Conservation (phyloP, 2,797 vertebrate species). For the Cryptoprocta ferox region DNA sequence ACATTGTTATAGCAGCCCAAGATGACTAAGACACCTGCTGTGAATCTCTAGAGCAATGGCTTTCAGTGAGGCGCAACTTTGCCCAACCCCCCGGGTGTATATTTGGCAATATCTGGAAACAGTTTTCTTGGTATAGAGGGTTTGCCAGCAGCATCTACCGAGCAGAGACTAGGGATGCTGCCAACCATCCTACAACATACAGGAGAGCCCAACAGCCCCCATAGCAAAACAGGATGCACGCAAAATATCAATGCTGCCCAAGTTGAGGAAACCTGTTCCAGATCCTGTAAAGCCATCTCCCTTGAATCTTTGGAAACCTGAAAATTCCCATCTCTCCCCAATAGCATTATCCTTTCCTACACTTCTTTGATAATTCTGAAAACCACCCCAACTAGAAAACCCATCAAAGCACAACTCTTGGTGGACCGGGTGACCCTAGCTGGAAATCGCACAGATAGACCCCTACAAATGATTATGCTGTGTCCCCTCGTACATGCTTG, state of each 20-base stretch:
- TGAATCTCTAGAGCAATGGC: not conserved
- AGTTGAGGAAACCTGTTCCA: not conserved
- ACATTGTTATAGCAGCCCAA: not conserved
- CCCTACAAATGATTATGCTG: not conserved
- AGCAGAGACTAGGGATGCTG: not conserved
- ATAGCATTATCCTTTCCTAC: not conserved
- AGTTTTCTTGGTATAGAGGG: not conserved
- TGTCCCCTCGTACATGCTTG: not conserved
- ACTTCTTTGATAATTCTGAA: not conserved
- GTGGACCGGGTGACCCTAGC: not conserved
- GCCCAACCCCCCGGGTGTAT: not conserved
- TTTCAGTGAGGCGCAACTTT: rapidly evolving
- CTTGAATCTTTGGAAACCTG: not conserved
- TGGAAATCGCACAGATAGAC: not conserved
- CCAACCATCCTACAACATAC: not conserved
- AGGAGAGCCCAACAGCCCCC: not conserved
- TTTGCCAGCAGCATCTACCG: not conserved
- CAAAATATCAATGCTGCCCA: not conserved
- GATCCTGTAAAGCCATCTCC: not conserved
- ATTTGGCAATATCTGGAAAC: not conserved
- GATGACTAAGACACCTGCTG: not conserved
- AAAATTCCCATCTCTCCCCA: not conserved
- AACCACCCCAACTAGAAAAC: not conserved
- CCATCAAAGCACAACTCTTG: not conserved
- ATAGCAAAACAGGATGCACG: too few species aligned